phyloP scores from a whole-genome alignment of 1,140 invertebrate genomes.

The Limonius californicus region DNA sequence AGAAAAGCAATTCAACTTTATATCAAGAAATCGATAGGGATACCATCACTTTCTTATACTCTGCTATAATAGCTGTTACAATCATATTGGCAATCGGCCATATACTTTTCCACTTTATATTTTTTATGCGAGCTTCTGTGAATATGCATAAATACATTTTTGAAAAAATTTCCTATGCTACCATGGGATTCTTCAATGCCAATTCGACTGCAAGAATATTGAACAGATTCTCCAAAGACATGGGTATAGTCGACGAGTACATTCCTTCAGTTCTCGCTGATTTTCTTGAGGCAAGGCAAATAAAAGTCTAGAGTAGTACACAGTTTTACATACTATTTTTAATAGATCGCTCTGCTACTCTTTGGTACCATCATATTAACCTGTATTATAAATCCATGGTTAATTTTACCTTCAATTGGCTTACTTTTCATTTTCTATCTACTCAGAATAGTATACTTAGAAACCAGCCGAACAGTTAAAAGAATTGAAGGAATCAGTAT shows the following conservation, averaged over 20 bases:
- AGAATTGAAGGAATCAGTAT: constrained; percentile 39
- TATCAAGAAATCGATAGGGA: constrained; percentile 21
- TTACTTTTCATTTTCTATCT: constrained; percentile 32
- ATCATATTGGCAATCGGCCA: constrained; percentile 52
- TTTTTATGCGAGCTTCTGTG: constrained; percentile 39
- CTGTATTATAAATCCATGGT: constrained; percentile 68
- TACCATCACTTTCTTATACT: constrained; percentile 48
- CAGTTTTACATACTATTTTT: too few relatives aligned
- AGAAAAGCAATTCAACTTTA: constrained; percentile 3
- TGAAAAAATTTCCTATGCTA: constrained; percentile 53
- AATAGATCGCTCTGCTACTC: constrained; percentile 10
- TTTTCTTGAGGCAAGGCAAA: constrained; percentile 33
- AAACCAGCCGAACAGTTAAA: constrained; percentile 37
- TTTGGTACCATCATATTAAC: constrained; percentile 62
- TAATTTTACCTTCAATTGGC: constrained; percentile 45
- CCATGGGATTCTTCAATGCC: constrained; percentile 58
- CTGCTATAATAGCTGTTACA: constrained; percentile 57
- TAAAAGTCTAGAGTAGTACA: too few relatives aligned
- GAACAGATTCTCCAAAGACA: constrained; percentile 55
- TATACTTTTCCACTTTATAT: constrained; percentile 37
- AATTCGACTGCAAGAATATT: constrained; percentile 55
- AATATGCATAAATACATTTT: constrained; percentile 66
- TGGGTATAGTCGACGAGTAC: constrained; percentile 47
- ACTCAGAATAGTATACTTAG: constrained; percentile 31
- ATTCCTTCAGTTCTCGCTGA: constrained; percentile 39